Percentiles rank a stretch among this genome's conserved stretches.
These are phyloP conservation scores for Cettia cetti DNA, from an alignment of 2,113 vertebrate genomes.

Conservation along the genomic window DNA sequence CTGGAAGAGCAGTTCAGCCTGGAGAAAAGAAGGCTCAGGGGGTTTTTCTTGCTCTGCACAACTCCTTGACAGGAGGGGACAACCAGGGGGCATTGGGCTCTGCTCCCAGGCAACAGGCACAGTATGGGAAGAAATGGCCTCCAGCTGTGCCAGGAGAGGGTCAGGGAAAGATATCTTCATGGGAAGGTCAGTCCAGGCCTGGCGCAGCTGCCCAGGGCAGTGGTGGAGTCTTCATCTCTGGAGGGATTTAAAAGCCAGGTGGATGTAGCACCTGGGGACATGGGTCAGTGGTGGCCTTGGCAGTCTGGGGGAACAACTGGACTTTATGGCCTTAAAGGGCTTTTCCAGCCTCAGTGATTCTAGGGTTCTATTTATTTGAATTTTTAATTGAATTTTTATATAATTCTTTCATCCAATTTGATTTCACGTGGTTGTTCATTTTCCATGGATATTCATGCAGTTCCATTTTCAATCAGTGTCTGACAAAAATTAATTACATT, in stretches of 20 bases:
- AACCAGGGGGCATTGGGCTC: background rate
- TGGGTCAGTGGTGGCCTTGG: background rate
- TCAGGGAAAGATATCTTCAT: background rate
- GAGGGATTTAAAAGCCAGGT: rapidly evolving
- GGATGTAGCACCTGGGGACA: rapidly evolving
- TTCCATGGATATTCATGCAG: background rate
- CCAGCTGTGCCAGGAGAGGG: rapidly evolving
- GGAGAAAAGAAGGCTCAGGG: background rate
- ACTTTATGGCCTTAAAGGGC: background rate
- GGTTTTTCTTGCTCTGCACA: background rate
- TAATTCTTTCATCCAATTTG: background rate
- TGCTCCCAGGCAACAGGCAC: background rate
- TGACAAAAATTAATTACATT: background rate
- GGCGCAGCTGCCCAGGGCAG: background rate
- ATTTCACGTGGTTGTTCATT: background rate
- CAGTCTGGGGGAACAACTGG: rapidly evolving
- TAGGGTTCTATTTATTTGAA: background rate
- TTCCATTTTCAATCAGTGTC: background rate
- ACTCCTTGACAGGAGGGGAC: background rate
- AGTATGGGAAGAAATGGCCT: rapidly evolving
- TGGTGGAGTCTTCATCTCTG: background rate
- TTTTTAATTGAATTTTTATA: background rate
- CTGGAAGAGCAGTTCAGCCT: background rate
- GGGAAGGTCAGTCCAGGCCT: background rate
- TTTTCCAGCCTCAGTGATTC: background rate